These are phyloP conservation scores for Byasa hedistus DNA, from an alignment of 2,888 invertebrate species.

Conservation along the genomic window DNA sequence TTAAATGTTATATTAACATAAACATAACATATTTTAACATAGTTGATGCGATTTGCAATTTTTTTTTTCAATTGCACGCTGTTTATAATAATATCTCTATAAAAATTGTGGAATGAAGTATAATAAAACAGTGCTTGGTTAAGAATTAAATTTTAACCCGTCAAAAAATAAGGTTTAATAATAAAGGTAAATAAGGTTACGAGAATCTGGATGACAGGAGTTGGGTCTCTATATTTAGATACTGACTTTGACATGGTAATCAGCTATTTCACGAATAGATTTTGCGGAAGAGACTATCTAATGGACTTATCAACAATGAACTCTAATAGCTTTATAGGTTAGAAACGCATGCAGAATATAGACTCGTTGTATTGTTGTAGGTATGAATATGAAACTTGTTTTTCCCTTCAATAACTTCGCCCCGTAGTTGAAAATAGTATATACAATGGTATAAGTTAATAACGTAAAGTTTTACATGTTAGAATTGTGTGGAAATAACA, in stretches of 20 bases:
- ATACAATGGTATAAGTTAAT: constrained; percentile 34
- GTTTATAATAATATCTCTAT: too few species aligned
- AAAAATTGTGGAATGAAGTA: too few species aligned
- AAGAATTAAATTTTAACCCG: too few species aligned
- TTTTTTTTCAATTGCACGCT: too few species aligned
- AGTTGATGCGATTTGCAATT: neutral
- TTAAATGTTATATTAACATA: neutral
- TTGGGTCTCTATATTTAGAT: neutral
- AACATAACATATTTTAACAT: neutral
- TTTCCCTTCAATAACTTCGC: constrained; percentile 27
- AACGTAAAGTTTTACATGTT: constrained; percentile 38
- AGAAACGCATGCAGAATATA: neutral
- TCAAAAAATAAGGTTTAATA: too few species aligned
- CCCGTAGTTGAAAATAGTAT: constrained; percentile 39
- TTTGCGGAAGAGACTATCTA: neutral
- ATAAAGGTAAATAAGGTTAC: too few species aligned
- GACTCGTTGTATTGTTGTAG: neutral
- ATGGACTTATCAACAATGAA: neutral
- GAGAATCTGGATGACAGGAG: neutral
- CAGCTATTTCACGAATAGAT: neutral
- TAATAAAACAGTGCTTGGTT: too few species aligned
- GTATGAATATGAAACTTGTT: neutral
- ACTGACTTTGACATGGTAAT: neutral
- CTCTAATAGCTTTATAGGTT: neutral
- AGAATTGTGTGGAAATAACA: constrained; percentile 37